Evolutionary conservation across 2,113 vertebrate genomes (phyloP).

Genomic region (Austrofundulus limnaeus): DNA sequence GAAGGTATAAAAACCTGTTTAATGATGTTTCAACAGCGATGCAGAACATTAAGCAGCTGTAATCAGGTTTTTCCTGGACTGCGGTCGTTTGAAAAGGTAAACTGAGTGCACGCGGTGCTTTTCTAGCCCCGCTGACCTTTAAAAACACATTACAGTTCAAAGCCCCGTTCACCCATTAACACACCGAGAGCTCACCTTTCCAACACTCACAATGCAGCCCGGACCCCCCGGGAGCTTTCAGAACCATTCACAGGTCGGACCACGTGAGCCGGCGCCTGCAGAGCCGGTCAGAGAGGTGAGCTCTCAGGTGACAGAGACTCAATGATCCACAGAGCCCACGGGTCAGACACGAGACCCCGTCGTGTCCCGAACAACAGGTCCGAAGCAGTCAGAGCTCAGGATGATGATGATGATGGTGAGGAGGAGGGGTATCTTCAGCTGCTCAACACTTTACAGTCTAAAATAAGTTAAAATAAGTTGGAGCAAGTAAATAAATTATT

Average conservation of each 20-base stretch:
- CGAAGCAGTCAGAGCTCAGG: too few species aligned
- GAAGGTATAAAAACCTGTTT: too few species aligned
- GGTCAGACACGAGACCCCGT: too few species aligned
- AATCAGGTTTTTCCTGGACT: not conserved
- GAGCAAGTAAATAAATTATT: too few species aligned
- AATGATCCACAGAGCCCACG: not conserved
- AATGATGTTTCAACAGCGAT: not conserved
- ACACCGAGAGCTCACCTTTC: not conserved
- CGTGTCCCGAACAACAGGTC: too few species aligned
- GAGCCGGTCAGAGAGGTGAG: not conserved
- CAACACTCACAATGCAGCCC: not conserved
- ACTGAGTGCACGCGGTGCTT: not conserved
- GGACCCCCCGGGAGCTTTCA: not conserved
- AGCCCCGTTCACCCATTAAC: not conserved
- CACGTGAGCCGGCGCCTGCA: not conserved
- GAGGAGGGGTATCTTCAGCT: too few species aligned
- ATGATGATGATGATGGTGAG: too few species aligned
- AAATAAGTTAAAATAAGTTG: too few species aligned
- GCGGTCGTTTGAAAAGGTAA: not conserved
- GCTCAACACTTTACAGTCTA: too few species aligned
- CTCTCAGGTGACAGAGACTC: not conserved
- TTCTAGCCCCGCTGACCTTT: conserved; percentile 7
- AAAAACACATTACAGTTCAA: not conserved
- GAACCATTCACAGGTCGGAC: not conserved
- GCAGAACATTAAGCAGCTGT: not conserved